Evolutionary conservation across 2,797 vertebrate genomes (phyloP), one percentile per base, ranked within the genome.

Genomic region (Bradypodion pumilum): DNA sequence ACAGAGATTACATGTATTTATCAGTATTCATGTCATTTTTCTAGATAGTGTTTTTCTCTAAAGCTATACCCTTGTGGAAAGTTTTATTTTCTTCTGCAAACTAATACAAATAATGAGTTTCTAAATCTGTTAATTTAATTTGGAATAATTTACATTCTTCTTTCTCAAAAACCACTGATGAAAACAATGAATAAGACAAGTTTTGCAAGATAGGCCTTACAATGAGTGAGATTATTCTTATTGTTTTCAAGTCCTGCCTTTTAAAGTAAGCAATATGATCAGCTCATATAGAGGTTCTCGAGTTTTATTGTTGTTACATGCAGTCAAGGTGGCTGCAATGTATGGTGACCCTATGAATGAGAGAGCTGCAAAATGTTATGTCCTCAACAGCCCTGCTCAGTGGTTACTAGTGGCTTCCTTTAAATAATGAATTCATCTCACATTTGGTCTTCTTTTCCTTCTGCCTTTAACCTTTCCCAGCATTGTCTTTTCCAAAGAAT

Each of bases 41-140:
- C 63, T 60, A 63, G 40, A 77, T 82, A 32, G 52, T 60, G 16
- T 32, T 65, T 13, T 78, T 63, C 49, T 35, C 56, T 81, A 74
- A 70, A 74, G 60, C 32, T 19, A 73, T 23, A 60, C 16, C 19
- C 19, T 81, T 59, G 35, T 42, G 16, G 21, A 81, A 81, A 75
- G 73, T 23, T 63, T 81, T n/a, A 29, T 82, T 82, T 56, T 66
- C 40, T 40, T 8, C 16, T 49, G 35, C 21, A 29, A 5, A 74
- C 16, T 49, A 65, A 81, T 74, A 52, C 27, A 81, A 65, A 82
- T 63, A 52, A 62, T 44, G 81, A 65, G 60, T 15, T 65, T 82
- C 63, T 62, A 37, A 82, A 74, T 49, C 25, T 74, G 70, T 21
- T 82, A 23, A 29, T 75, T 82, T 75, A 49, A n/a, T 8, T 40